Percentiles rank a stretch among this genome's conserved stretches.
These are phyloP conservation scores for Origma solitaria DNA, from an alignment of 2,113 vertebrate species.

Conservation along the genomic window DNA sequence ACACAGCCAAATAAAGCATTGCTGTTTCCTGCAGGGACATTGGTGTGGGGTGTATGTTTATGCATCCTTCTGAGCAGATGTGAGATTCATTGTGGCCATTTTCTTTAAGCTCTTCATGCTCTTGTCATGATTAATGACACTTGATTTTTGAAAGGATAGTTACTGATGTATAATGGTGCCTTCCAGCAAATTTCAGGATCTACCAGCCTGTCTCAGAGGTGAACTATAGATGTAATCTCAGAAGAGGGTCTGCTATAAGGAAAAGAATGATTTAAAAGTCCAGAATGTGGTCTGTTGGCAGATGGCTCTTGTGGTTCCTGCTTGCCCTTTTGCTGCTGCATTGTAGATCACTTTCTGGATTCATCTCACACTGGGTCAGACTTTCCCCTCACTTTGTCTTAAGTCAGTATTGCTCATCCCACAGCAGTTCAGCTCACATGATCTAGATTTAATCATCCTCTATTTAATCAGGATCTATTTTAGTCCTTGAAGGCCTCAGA, in stretches of 20 bases:
- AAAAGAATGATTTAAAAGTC: conserved; percentile 7
- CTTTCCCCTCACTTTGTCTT: background rate
- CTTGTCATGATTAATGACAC: conserved; percentile 32
- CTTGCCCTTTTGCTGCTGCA: background rate
- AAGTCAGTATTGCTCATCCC: background rate
- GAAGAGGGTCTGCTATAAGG: background rate
- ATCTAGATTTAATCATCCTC: background rate
- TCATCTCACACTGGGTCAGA: background rate
- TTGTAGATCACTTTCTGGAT: background rate
- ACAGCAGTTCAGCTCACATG: background rate
- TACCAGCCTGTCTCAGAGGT: conserved; percentile 16
- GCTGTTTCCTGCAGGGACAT: background rate
- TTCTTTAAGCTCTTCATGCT: background rate
- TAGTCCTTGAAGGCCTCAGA: background rate
- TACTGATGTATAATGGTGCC: background rate
- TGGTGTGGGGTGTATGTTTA: background rate
- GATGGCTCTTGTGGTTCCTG: background rate
- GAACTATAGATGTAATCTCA: conserved; percentile 26
- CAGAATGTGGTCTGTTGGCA: background rate
- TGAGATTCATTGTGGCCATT: background rate
- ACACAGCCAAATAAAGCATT: background rate
- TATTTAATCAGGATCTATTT: background rate
- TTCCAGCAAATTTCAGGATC: background rate
- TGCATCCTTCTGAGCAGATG: background rate
- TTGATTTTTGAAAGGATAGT: background rate